Evolutionary conservation across 2,888 invertebrate genomes (phyloP), one percentile per base, ranked within the genome.

Genomic region (Trisateles emortualis): DNA sequence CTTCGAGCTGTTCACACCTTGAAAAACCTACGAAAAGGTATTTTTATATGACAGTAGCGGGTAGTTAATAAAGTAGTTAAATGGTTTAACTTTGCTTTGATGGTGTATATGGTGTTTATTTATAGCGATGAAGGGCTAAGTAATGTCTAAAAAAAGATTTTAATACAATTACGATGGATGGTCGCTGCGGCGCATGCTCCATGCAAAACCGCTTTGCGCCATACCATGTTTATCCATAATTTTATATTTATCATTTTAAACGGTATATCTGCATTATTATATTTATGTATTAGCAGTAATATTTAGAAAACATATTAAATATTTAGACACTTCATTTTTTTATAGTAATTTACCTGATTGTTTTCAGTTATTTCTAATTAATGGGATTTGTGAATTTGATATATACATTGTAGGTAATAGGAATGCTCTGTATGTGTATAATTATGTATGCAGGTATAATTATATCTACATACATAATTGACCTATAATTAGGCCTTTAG

Each of bases 161-260:
- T 83, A 83, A 79, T 81, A 75, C 58, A 75, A 79, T 84, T 81
- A 79, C 62, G 65, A n/a, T n/a, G 62, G 68, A 71, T 55, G 52
- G 60, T 56, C 41, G 29, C 19, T 52, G 68, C 42, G 64, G 81
- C 84, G 84, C 84, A 85, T 81, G 84, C 74, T 72, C 72, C 43
- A 52, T 59, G 52, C 60, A 57, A 65, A 69, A 58, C 79, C 66
- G 77, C 76, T 77, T 67, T 81, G 83, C 82, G 85, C 79, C 85
- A 83, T 74, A 71, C 5, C 57, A 52, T 81, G 76, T 76, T 79
- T 59, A 56, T 74, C 59, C 52, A 30, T 38, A 56, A 54, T 62
- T 67, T 64, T 60, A 51, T 63, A 50, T 16, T 32, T 40, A 39
- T n/a, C n/a, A n/a, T 40, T 40, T 47, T 32, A 33, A 22, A n/a